These are phyloP conservation scores for Metaphire vulgaris DNA, from an alignment of 1,140 invertebrate genomes.

Conservation along the genomic window DNA sequence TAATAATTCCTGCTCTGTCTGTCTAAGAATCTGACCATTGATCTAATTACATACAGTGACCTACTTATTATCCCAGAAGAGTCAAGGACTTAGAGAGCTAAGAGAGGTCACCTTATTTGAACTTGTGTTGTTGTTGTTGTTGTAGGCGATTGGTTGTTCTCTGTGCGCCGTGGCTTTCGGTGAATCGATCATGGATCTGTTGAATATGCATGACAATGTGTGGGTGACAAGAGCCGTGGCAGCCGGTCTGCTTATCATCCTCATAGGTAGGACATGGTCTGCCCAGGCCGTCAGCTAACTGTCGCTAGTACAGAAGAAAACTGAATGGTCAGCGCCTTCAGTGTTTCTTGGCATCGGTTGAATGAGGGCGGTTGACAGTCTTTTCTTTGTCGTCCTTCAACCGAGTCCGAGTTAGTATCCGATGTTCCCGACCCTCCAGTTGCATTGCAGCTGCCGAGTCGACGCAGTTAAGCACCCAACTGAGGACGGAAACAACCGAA, in stretches of 20 bases:
- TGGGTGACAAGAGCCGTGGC: constrained; percentile 70
- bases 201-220: constrained; percentile 59
- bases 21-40: too few relatives aligned
- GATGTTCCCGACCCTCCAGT: too few relatives aligned
- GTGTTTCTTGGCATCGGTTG: not conserved
- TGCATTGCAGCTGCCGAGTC: too few relatives aligned
- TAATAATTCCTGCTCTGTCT: too few relatives aligned
- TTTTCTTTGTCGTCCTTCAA: not conserved
- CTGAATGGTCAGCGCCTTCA: not conserved
- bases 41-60: too few relatives aligned
- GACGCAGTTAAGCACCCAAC: too few relatives aligned
- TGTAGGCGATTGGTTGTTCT: constrained; percentile 81
- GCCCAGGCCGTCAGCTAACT: not conserved
- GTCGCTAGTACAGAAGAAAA: not conserved
- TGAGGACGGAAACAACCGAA: not conserved
- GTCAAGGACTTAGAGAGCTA: too few relatives aligned
- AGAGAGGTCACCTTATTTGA: too few relatives aligned
- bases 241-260: constrained; percentile 68
- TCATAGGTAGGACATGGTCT: constrained; percentile 56
- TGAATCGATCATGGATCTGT: constrained; percentile 76
- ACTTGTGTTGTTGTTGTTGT: too few relatives aligned
- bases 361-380: not conserved
- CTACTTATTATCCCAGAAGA: too few relatives aligned
- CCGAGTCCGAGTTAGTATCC: too few relatives aligned
- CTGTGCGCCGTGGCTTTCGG: constrained; percentile 85